Evolutionary conservation across 2,113 vertebrate species (phyloP).

Genomic region (Atrichornis clamosus): DNA sequence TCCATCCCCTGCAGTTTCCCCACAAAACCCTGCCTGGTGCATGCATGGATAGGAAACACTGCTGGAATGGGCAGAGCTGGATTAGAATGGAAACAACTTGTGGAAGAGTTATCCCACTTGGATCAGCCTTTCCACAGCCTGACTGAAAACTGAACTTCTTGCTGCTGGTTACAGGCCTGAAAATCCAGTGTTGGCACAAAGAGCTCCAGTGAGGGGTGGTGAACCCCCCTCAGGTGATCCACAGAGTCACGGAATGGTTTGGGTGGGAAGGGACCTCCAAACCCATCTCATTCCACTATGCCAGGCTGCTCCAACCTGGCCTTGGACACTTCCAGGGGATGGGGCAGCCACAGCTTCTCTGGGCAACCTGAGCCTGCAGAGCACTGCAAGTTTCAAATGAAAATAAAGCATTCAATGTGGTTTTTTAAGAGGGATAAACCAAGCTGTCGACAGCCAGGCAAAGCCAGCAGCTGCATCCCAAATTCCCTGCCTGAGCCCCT

Average conservation of each 20-base stretch:
- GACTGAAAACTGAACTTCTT: background rate
- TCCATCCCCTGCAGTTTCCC: background rate
- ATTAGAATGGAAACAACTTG: background rate
- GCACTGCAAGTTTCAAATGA: background rate
- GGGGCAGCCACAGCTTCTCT: background rate
- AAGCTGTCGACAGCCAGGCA: background rate
- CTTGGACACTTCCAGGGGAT: background rate
- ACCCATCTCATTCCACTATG: background rate
- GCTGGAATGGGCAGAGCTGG: background rate
- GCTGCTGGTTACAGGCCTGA: background rate
- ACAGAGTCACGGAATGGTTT: background rate
- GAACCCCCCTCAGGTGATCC: background rate
- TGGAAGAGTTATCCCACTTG: background rate
- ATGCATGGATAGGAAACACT: background rate
- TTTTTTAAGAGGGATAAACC: background rate
- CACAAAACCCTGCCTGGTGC: background rate
- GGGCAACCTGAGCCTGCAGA: background rate
- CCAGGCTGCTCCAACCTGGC: background rate
- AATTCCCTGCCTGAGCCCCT: background rate
- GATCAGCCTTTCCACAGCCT: background rate
- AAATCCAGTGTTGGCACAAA: accelerated
- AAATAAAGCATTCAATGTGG: background rate
- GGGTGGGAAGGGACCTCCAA: background rate
- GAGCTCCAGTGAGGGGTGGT: accelerated
- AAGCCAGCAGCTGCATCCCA: background rate